Percentiles rank a stretch among this genome's conserved stretches.
phyloP scores from a whole-genome alignment of 1,140 invertebrate species.

The Pseudomyrmex concolor region DNA sequence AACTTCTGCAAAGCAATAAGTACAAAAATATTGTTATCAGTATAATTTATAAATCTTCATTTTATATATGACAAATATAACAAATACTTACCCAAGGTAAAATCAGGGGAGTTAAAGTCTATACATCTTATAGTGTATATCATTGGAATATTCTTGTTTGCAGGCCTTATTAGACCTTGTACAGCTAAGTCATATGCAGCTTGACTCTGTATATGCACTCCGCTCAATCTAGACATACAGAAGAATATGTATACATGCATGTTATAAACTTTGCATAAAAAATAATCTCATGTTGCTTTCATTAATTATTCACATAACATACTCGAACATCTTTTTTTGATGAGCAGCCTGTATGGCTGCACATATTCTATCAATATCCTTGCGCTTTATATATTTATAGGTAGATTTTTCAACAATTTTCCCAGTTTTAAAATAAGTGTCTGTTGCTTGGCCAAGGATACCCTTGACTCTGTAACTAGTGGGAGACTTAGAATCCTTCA shows the following conservation, averaged over 20 bases:
- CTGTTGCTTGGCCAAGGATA: constrained; percentile 91
- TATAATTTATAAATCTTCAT: too few species aligned
- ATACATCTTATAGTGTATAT: constrained; percentile 95
- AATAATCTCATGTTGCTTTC: neutral
- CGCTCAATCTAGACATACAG: constrained; percentile 87
- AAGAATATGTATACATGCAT: constrained; percentile 23
- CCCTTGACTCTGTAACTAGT: constrained; percentile 92
- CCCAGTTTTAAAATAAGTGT: constrained; percentile 90
- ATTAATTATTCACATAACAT: constrained; percentile 78
- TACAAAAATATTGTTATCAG: constrained; percentile 20
- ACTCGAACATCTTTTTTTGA: constrained; percentile 94
- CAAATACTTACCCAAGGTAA: constrained; percentile 90
- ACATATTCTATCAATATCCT: constrained; percentile 89
- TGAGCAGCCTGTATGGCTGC: constrained; percentile 92
- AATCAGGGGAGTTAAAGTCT: constrained; percentile 92
- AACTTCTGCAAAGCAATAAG: constrained; percentile 89
- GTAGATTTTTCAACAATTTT: constrained; percentile 90
- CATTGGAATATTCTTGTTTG: constrained; percentile 89
- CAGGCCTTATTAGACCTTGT: constrained; percentile 91
- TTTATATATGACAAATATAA: constrained; percentile 15
- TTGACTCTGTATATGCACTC: constrained; percentile 93
- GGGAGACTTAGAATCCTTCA: constrained; percentile 86
- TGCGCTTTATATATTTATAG: constrained; percentile 88
- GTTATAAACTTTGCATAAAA: neutral
- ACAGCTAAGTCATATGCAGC: constrained; percentile 94